phyloP scores from a whole-genome alignment of 2,797 vertebrate species.

The Pachyuromys duprasi region DNA sequence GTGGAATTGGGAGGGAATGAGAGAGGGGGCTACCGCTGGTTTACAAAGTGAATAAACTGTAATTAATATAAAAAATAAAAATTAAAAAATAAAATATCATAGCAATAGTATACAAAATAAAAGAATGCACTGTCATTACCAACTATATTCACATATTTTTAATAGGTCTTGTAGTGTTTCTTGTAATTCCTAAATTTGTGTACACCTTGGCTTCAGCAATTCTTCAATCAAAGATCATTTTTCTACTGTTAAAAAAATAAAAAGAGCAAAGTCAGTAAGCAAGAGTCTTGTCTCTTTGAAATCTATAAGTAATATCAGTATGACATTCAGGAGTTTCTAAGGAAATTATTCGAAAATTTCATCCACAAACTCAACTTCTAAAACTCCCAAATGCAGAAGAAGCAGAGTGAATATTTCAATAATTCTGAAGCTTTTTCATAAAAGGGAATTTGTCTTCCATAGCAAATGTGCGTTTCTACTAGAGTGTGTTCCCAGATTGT shows the following conservation, averaged over 20 bases:
- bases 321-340: background rate
- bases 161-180: background rate
- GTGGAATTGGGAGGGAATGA: too few relatives aligned
- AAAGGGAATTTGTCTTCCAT: background rate
- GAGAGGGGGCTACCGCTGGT: too few relatives aligned
- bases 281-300: background rate
- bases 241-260: background rate
- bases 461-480: background rate
- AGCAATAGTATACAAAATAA: background rate
- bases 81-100: background rate
- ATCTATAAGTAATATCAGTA: background rate
- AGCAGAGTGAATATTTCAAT: background rate
- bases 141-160: background rate
- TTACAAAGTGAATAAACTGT: too few relatives aligned
- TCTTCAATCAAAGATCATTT: background rate
- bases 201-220: background rate
- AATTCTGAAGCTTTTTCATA: background rate
- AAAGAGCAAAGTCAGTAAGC: background rate
- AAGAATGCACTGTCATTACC: background rate
- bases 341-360: background rate
- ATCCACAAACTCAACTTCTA: background rate
- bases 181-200: background rate
- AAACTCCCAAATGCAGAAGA: background rate
- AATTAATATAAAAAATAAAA: too few relatives aligned
- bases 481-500: background rate